Conservation (phyloP, 2,797 vertebrate species). For the Tangara arthus region DNA sequence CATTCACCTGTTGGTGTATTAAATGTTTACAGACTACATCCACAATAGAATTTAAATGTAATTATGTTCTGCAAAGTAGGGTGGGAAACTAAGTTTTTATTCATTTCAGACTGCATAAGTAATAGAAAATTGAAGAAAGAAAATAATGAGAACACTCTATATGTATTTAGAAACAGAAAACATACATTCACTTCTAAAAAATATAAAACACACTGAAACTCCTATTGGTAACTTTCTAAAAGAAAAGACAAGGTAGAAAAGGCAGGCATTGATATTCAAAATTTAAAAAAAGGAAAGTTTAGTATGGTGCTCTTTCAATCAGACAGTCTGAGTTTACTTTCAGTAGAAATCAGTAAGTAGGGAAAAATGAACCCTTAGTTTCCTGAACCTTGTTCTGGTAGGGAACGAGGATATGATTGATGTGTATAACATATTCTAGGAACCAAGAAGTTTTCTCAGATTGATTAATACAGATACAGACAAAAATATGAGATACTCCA, state of each 20-base stretch:
- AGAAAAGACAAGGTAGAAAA: background rate
- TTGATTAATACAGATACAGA: background rate
- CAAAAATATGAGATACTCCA: background rate
- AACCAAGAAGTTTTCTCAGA: background rate
- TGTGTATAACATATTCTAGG: background rate
- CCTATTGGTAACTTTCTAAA: background rate
- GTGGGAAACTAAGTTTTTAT: background rate
- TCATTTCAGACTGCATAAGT: background rate
- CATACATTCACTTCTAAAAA: background rate
- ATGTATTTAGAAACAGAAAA: background rate
- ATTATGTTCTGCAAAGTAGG: background rate
- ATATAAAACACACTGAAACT: background rate
- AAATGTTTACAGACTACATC: background rate
- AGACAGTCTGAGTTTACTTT: background rate
- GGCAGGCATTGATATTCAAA: background rate
- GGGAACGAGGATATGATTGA: accelerated
- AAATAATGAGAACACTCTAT: background rate
- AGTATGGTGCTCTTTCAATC: background rate
- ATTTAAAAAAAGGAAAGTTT: background rate
- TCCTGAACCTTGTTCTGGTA: background rate
- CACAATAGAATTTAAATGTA: background rate
- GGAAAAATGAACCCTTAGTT: background rate
- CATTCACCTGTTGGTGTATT: background rate
- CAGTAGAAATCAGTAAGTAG: background rate
- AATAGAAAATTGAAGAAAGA: background rate